Evolutionary conservation across 2,113 vertebrate species (phyloP), one percentile per base, ranked within the genome.

Genomic region (Callorhinus ursinus): DNA sequence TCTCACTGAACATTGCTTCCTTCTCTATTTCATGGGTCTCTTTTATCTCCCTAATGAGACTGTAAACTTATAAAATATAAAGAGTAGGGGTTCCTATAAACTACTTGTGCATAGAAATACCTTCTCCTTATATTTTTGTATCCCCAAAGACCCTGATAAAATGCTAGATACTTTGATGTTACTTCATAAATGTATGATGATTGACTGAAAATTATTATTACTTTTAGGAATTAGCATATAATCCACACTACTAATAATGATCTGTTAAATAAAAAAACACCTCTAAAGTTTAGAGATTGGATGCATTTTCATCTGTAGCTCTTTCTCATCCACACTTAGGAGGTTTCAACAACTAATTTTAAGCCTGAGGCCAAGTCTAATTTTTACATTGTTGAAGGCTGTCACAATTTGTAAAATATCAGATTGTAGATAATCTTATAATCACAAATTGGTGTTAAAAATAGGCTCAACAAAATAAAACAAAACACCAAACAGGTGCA

Each of bases 341-440:
- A 90, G 81, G 31, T 57, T 76, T 88, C 26, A 8, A 65, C 36
- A 74, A 76, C 2, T 16, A 46, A 61, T 95, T 90, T 85, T 72
- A 95, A 95, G 33, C 7, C 36, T 85, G 31, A 8, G 19, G 26
- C 18, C 89, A 81, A 94, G 36, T 12, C 77, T 13, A 36, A 77
- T 57, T 90, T 93, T 90, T 93, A 85, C 18, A 88, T 96, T 74
- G 19, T 36, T n/a, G n/a, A 87, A 77, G 71, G 53, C 16, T 72
- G 2, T 72, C 49, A 9, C 26, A 92, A 83, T 81, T 39, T 90
- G 26, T 57, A 95, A 90, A 83, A 84, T 65, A 87, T 39, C 51
- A 92, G 55, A 93, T 49, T 72, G 15, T 33, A 0, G 5, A 55
- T 69, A 87, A 76, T 42, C 39, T 90, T 90, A 61, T 57, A 39